Percentiles rank a stretch among this genome's conserved stretches.
Conservation (phyloP, 2,113 vertebrate species). For the Hirundichthys speculiger region DNA sequence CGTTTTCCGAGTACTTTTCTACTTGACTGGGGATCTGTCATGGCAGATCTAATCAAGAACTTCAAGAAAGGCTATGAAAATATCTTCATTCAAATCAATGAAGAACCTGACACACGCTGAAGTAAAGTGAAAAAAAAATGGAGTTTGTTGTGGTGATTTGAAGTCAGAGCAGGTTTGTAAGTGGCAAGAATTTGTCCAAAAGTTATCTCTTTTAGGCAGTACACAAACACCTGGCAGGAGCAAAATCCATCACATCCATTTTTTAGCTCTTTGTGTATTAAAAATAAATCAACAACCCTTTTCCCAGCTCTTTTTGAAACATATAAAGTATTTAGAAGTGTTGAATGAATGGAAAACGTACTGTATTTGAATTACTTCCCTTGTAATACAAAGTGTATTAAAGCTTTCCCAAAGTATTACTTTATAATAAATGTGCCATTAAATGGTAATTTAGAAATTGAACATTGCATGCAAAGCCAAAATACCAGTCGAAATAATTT, state of each 20-base stretch:
- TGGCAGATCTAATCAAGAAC: conserved; percentile 54
- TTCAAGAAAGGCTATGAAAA: conserved; percentile 36
- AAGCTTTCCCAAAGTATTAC: conserved; percentile 6
- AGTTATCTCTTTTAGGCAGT: conserved; percentile 32
- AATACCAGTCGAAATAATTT: too few species aligned
- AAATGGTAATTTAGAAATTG: too few species aligned
- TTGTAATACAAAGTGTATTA: not conserved
- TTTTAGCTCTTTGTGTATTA: conserved; percentile 33
- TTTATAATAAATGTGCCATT: too few species aligned
- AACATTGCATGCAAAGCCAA: too few species aligned
- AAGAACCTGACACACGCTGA: conserved; percentile 10
- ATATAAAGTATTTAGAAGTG: conserved; percentile 14
- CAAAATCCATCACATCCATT: conserved; percentile 40
- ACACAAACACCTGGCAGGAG: conserved; percentile 37
- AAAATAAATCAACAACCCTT: conserved; percentile 27
- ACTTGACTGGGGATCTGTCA: conserved; percentile 58
- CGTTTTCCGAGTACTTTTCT: conserved; percentile 46
- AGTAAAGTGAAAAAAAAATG: conserved; percentile 6
- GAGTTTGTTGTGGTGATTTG: conserved; percentile 24
- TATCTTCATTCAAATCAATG: conserved; percentile 48
- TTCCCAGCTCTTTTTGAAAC: conserved; percentile 16
- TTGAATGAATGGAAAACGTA: conserved; percentile 4
- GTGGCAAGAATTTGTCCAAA: conserved; percentile 27
- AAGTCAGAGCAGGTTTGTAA: conserved; percentile 39
- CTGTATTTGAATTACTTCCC: conserved; percentile 1